Evolutionary conservation across 1,140 invertebrate species (phyloP), one percentile per base, ranked within the genome.

Genomic region (Carcinoscorpius rotundicauda): DNA sequence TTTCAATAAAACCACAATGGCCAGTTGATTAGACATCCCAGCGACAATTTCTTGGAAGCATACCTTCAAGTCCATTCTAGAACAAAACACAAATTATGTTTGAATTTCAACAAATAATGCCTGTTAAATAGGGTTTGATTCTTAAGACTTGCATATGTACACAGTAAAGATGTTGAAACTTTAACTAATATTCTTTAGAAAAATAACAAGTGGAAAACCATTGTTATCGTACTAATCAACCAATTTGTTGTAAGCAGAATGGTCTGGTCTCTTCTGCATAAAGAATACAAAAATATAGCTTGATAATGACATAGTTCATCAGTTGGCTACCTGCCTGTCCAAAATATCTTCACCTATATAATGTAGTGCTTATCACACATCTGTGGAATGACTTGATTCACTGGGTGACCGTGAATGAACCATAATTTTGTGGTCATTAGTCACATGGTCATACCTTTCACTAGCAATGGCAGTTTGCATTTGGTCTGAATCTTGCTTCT

Each of bases 381-480:
- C 87, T 72, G 87, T 87, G 69, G 85, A 85, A 71, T 83, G 81
- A 72, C 87, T 89, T 70, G 86, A 87, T 71, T 86, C 82, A 74
- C 87, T 89, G 68, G 87, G 86, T 73, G 87, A 91, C 72, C 87
- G 84, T 74, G 86, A 88, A 77, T 90, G 88, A 74, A 93, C 87
- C 74, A 93, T 89, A 73, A 93, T 89, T 76, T 87, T 87, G 79
- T 91, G 88, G 61, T 88, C 89, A 76, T 89, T 88, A 65, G 86
- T 88, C 66, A 85, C 82, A 75, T 83, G 86, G 58, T 86, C 87
- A 76, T 89, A 87, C 77, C 87, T 88, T 76, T 89, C 86, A 63
- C 89, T 85, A 71, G 91, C 80, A 68, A 91, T 88, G 67, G 87
- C 86, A 61, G 89, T 90, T 71, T 87, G 70, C 29, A 29, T 29